Conservation (phyloP, 2,888 invertebrate species). For the Augochlorella aurata region DNA sequence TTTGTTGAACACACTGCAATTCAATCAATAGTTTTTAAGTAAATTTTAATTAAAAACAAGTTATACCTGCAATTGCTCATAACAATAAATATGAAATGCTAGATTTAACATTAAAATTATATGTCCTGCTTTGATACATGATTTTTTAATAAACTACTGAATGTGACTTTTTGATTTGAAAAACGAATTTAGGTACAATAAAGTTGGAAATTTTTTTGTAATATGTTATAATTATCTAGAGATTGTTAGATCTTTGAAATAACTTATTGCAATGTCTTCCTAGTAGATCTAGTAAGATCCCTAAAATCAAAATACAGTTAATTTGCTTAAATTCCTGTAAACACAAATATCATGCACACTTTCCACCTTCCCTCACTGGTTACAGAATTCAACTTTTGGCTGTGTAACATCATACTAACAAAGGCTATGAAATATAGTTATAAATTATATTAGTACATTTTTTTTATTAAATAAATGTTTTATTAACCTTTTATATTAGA, state of each 20-base stretch:
- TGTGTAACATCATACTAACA: background rate
- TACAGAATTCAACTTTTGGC: background rate
- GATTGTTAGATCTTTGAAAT: background rate
- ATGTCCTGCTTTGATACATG: background rate
- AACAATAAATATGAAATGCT: background rate
- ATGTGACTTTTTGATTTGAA: background rate
- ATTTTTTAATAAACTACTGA: background rate
- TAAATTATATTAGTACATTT: background rate
- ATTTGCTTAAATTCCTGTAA: conserved; percentile 9
- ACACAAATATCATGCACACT: conserved; percentile 2
- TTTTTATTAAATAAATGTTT: conserved; percentile 2
- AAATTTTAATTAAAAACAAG: background rate
- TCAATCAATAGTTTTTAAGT: background rate
- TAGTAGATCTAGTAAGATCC: conserved; percentile 13
- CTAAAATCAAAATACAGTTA: conserved; percentile 12
- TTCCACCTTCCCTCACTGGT: conserved; percentile 22
- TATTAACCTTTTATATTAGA: background rate
- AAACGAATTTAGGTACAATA: background rate
- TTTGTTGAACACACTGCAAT: background rate
- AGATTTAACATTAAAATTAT: background rate
- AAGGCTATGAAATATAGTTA: conserved; percentile 8
- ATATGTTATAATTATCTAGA: background rate
- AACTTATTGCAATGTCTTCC: background rate
- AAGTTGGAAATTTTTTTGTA: background rate
- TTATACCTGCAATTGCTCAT: background rate